These are phyloP conservation scores for Druon quercuslanigerum DNA, from an alignment of 1,140 invertebrate genomes.

Conservation along the genomic window DNA sequence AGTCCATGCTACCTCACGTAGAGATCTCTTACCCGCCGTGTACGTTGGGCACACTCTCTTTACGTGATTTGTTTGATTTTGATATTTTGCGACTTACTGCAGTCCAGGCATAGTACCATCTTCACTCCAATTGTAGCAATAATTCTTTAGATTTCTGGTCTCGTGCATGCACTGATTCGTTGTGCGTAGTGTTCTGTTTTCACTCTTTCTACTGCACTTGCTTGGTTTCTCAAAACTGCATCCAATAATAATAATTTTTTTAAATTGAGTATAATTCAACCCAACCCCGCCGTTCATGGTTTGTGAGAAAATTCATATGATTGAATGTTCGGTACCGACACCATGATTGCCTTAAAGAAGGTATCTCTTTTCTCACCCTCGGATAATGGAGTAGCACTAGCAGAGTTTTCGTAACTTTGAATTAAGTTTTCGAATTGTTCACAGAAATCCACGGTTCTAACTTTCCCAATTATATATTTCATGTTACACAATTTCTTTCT, in stretches of 20 bases:
- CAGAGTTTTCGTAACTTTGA: background rate
- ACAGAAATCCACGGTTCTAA: too few relatives aligned
- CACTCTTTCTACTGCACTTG: background rate
- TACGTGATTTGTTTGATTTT: background rate
- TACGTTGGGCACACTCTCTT: constrained; percentile 8
- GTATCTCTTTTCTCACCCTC: constrained; percentile 43
- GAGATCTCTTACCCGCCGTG: too few relatives aligned
- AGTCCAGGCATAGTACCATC: background rate
- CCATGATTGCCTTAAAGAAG: constrained; percentile 39
- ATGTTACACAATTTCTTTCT: too few relatives aligned
- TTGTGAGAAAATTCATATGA: constrained; percentile 35
- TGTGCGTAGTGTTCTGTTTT: background rate
- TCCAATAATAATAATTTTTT: constrained; percentile 38
- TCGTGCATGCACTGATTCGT: constrained; percentile 15
- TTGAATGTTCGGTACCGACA: constrained; percentile 32
- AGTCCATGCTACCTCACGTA: too few relatives aligned
- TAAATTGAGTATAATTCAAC: constrained; percentile 36
- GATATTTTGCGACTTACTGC: too few relatives aligned
- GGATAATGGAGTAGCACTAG: constrained; percentile 13
- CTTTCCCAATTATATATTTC: too few relatives aligned
- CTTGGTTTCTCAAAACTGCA: constrained; percentile 30
- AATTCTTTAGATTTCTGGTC: background rate
- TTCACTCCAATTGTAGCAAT: too few relatives aligned
- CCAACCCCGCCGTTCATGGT: constrained; percentile 32
- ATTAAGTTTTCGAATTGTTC: too few relatives aligned